Base-by-base conservation (phyloP, 2,113 vertebrate genomes). In the Eubucco bourcierii region DNA sequence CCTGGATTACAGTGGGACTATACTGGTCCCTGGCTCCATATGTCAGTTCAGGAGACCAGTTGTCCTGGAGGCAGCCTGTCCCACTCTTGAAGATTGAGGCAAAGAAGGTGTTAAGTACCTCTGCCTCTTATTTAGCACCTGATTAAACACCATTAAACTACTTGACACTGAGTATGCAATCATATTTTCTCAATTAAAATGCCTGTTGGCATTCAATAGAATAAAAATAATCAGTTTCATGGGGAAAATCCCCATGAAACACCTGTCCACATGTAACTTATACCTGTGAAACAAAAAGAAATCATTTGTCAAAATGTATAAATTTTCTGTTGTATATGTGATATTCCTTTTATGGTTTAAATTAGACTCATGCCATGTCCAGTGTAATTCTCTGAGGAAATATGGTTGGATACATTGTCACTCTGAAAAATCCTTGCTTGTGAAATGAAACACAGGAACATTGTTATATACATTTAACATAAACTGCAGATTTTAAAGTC, bases 131-230 rank as follows among this genome's bases (percentile, higher is more conserved):
- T 12, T 91, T 90, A 93, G 56, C 47, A 74, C 33, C 76, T 91
- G 53, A 53, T 90, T 91, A 86, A 94, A 86, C 29, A 80, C 47
- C 17, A 60, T 72, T 86, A 53, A 86, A 88, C 65, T 88, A 34
- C 53, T 83, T 88, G 83, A 78, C 73, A 80, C 27, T 60, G 41
- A 80, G 77, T 31, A n/a, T 77, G 25, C 1, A 4, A 52, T 78
- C 78, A 64, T 76, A 73, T 88, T 90, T 91, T 72, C 41, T 91
- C 61, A 60, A 67, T 85, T 94, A 90, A 90, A 94, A 80, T 78
- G 68, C 20, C 65, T 61, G 12, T 56, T 86, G 64, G 19, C 33
- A 58, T 90, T 85, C 85, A 80, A 6, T 11, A 80, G 68, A 90
- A 66, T 82, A 73, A 76, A 29, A 52, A 79, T 85, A 60, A 60